phyloP scores from a whole-genome alignment of 2,797 vertebrate genomes.

The Tokudaia muenninki region DNA sequence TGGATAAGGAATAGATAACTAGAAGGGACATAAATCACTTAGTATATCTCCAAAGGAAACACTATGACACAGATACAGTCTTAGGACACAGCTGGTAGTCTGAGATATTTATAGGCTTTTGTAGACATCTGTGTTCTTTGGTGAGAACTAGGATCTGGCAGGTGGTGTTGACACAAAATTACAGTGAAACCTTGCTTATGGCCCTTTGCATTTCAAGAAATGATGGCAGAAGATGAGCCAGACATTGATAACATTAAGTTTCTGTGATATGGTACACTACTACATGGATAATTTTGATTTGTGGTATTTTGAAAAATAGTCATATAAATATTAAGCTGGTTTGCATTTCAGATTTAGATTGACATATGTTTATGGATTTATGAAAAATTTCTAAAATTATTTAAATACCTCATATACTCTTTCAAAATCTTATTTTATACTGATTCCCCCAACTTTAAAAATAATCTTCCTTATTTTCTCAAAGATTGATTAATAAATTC shows the following conservation, averaged over 20 bases:
- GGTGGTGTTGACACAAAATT: background rate
- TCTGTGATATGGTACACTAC: background rate
- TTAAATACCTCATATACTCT: background rate
- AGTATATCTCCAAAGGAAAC: background rate
- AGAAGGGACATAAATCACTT: background rate
- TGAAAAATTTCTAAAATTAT: constrained; percentile 21
- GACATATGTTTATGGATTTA: constrained; percentile 18
- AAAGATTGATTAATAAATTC: constrained; percentile 56
- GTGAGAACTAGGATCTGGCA: constrained; percentile 1
- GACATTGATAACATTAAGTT: constrained; percentile 20
- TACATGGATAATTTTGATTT: constrained; percentile 20
- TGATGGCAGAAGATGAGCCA: background rate
- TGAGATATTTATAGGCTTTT: constrained; percentile 12
- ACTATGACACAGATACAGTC: background rate
- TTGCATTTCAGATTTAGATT: constrained; percentile 25
- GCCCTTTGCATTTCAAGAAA: constrained; percentile 3
- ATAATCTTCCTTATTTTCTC: background rate
- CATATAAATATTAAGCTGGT: constrained; percentile 35
- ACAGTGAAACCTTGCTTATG: background rate
- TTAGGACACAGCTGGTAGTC: background rate
- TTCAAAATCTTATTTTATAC: background rate
- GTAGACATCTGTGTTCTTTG: constrained; percentile 38
- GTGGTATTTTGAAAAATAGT: constrained; percentile 57
- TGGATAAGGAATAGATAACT: constrained; percentile 29
- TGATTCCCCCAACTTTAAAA: constrained; percentile 24